Conservation (phyloP, 2,797 vertebrate species). For the Cetoscarus ocellatus region DNA sequence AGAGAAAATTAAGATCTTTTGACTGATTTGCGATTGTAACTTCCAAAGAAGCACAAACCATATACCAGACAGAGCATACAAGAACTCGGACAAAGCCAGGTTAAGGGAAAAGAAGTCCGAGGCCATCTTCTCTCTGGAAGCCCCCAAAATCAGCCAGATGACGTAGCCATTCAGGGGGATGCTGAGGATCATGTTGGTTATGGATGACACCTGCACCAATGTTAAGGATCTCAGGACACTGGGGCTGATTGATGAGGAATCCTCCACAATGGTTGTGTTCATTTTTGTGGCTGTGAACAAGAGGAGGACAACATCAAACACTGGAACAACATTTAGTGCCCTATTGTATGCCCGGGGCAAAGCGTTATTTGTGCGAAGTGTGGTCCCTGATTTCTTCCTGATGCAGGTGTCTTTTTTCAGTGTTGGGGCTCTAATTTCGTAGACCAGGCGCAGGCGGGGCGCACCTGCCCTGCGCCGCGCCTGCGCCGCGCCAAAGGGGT, state of each 20-base stretch:
- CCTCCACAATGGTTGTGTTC: background rate
- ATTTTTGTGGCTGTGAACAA: slow-evolving; percentile 30
- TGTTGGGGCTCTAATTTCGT: too few relatives aligned
- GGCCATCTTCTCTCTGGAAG: background rate
- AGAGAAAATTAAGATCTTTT: background rate
- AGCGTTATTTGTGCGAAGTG: too few relatives aligned
- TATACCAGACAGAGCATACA: background rate
- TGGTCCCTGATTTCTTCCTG: too few relatives aligned
- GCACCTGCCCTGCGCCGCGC: too few relatives aligned
- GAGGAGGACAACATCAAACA: too few relatives aligned
- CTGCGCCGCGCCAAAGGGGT: too few relatives aligned
- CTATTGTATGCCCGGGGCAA: too few relatives aligned
- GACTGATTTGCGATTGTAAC: accelerated
- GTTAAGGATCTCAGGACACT: too few relatives aligned
- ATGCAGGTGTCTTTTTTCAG: too few relatives aligned
- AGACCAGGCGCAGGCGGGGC: too few relatives aligned
- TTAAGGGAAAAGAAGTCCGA: slow-evolving; percentile 49
- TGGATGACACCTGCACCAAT: background rate
- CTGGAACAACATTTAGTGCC: too few relatives aligned
- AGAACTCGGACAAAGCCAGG: slow-evolving; percentile 20
- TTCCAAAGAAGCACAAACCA: accelerated
- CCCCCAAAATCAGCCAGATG: slow-evolving; percentile 36
- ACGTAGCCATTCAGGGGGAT: slow-evolving; percentile 46
- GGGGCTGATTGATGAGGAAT: too few relatives aligned
- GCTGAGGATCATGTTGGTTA: slow-evolving; percentile 1